Percentiles rank a stretch among this genome's conserved stretches.
phyloP scores from a whole-genome alignment of 2,888 invertebrate genomes.

The Pristionchus fissidentatus region DNA sequence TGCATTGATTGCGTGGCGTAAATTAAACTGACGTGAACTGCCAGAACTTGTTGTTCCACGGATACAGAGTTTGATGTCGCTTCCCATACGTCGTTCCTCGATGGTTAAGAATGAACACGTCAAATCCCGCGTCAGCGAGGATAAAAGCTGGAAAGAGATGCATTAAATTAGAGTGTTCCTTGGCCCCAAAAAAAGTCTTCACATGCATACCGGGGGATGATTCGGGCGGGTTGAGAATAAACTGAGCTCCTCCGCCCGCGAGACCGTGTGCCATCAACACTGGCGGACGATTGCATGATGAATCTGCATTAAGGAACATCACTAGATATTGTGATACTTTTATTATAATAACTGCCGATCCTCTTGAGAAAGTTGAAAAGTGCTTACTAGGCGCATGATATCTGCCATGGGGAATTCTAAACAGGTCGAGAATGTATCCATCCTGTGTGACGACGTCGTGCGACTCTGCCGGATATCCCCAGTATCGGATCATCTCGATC shows the following conservation, averaged over 20 bases:
- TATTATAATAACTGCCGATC: not conserved
- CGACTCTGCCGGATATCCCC: not conserved
- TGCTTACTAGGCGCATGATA: not conserved
- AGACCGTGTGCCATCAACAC: constrained; percentile 18
- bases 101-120: not conserved
- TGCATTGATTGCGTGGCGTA: not conserved
- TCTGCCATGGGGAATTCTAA: not conserved
- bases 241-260: not conserved
- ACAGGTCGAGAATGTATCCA: not conserved
- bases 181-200: not conserved
- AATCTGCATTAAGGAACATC: not conserved
- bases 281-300: not conserved
- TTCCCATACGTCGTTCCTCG: not conserved
- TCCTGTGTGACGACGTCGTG: not conserved
- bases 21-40: constrained; percentile 5
- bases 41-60: constrained; percentile 17
- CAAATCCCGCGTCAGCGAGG: constrained; percentile 3
- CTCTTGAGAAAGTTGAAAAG: not conserved
- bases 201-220: not conserved
- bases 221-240: constrained; percentile 31
- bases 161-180: not conserved
- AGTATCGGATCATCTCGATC: constrained; percentile 27
- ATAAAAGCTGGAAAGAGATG: not conserved
- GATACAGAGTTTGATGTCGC: not conserved
- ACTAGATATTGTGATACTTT: too few species aligned